Percentiles rank a stretch among this genome's conserved stretches.
phyloP scores from a whole-genome alignment of 1,140 invertebrate species.

The Megalopta genalis region DNA sequence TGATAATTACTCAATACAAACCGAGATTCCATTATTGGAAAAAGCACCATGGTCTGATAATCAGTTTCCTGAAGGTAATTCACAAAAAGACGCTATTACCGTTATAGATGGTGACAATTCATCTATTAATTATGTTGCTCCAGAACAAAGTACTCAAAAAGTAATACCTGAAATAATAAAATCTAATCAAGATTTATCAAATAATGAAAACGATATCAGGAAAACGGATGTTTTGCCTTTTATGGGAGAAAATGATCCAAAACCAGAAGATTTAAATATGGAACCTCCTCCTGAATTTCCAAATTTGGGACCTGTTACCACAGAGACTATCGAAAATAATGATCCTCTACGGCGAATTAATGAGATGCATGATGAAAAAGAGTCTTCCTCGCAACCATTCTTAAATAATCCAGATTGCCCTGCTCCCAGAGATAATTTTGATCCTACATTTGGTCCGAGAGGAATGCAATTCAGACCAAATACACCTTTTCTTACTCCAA shows the following conservation, averaged over 20 bases:
- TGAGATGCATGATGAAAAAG: constrained; percentile 27
- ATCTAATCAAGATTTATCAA: constrained; percentile 13
- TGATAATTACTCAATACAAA: constrained; percentile 15
- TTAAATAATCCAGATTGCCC: constrained; percentile 28
- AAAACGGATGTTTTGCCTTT: constrained; percentile 72
- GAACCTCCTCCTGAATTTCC: constrained; percentile 76
- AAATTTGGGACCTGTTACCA: constrained; percentile 67
- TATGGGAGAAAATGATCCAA: constrained; percentile 76
- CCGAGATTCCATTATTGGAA: constrained; percentile 51
- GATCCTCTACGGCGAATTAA: constrained; percentile 9
- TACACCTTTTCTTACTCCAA: constrained; percentile 33
- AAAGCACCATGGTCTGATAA: constrained; percentile 67
- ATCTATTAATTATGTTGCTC: constrained; percentile 2
- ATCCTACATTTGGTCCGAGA: constrained; percentile 61
- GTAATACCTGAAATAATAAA: constrained; percentile 16
- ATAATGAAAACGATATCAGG: constrained; percentile 32
- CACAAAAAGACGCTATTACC: constrained; percentile 31
- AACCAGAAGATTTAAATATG: constrained; percentile 75
- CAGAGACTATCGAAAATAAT: neutral
- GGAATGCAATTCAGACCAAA: constrained; percentile 48
- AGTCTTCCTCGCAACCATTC: constrained; percentile 19
- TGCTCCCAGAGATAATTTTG: constrained; percentile 28
- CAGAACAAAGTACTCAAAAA: constrained; percentile 19
- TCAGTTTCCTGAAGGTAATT: constrained; percentile 51
- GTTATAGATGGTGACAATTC: constrained; percentile 19